Evolutionary conservation across 2,113 vertebrate species (phyloP), one percentile per base, ranked within the genome.

Genomic region (Chionomys nivalis): DNA sequence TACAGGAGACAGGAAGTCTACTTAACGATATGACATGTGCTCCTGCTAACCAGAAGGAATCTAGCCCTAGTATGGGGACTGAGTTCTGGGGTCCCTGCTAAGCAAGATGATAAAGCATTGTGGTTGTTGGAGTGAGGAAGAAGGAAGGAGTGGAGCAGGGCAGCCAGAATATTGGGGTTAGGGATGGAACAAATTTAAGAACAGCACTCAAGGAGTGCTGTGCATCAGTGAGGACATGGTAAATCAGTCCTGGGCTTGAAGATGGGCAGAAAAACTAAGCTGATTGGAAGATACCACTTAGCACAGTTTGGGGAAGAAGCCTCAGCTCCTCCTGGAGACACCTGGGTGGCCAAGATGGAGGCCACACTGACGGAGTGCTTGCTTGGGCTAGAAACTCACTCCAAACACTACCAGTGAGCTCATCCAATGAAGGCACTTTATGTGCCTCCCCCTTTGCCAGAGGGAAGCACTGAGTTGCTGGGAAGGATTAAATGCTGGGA

Each of bases 31-130:
- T 33, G 39, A 77, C 85, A 58, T 1, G 26, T 78, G 73, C 36
- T 39, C 47, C 79, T 89, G 90, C 73, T 93, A 66, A 52, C 94
- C 83, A 47, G 66, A 91, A 87, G 75, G 73, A 70, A 92, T 78
- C 63, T 36, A 65, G 76, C 36, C n/a, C 52, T 49, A 26, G 42
- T 31, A n/a, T 91, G 61, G 31, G 91, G 39, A 23, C 0, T n/a
- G 85, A 78, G 73, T 77, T 55, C 10, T 81, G 89, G 81, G 85
- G 31, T 26, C 44, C 36, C 52, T 89, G 3, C 52, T 47, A 42
- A 81, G 70, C 76, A 65, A 77, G 79, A 83, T 94, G 86, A 63
- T 7, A 44, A 82, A 86, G 9, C 47, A 63, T 49, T 63, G 17
- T 31, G 55, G 28, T 75, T 90, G 68, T 52, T 52, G 68, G 47